Percentiles rank a stretch among this genome's conserved stretches.
Conservation (phyloP, 2,113 vertebrate genomes). For the Pterophyllum scalare region DNA sequence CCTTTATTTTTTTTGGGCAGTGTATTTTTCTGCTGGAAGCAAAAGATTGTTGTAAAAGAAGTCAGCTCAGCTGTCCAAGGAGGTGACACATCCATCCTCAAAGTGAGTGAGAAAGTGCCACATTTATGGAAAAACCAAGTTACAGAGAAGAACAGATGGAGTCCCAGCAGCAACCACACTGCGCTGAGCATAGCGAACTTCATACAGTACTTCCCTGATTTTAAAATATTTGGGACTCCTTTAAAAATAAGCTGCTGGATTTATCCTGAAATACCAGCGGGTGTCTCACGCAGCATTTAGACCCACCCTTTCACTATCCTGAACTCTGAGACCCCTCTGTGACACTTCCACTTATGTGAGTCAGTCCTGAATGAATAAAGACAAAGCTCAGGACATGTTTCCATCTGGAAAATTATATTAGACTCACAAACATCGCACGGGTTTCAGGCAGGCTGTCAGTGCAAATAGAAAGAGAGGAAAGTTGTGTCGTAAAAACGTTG, state of each 20-base stretch:
- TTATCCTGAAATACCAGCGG: background rate
- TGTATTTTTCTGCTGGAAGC: too few relatives aligned
- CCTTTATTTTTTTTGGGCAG: too few relatives aligned
- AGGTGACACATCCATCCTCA: background rate
- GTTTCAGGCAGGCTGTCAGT: background rate
- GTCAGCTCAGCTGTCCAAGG: background rate
- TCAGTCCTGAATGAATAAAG: background rate
- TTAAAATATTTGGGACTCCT: background rate
- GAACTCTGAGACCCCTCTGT: background rate
- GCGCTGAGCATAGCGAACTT: too few relatives aligned
- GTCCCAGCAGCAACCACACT: background rate
- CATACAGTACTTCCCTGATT: background rate
- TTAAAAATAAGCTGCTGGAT: background rate
- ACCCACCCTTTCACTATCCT: background rate
- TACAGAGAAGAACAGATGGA: background rate
- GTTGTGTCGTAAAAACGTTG: background rate
- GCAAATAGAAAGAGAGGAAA: background rate
- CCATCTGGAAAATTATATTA: background rate
- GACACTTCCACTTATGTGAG: background rate
- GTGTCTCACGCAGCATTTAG: background rate
- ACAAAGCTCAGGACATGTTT: background rate
- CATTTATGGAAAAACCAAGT: background rate
- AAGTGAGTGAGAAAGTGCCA: background rate
- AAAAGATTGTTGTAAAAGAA: background rate
- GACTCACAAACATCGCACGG: background rate